Evolutionary conservation across 2,888 invertebrate genomes (phyloP).

Genomic region (Brenthis ino): DNA sequence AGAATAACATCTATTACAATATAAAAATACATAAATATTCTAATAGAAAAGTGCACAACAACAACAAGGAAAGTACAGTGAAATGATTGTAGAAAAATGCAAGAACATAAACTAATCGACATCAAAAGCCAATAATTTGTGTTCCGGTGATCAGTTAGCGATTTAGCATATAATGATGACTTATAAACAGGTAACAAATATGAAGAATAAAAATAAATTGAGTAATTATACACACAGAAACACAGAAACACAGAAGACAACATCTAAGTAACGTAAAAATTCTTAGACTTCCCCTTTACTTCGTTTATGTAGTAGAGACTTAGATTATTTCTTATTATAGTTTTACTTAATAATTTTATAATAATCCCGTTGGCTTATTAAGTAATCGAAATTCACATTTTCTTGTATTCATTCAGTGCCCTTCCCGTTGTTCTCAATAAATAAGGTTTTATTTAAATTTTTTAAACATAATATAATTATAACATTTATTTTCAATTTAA

Average conservation of each 20-base stretch:
- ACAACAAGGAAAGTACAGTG: constrained; percentile 24
- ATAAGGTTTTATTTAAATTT: no score
- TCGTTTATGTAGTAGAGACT: neutral
- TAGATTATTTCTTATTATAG: no score
- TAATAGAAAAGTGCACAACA: constrained; percentile 31
- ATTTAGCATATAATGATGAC: constrained; percentile 8
- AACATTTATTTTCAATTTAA: no score
- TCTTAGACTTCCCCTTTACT: constrained; percentile 14
- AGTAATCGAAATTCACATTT: no score
- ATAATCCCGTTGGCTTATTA: no score
- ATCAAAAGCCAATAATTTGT: constrained; percentile 26
- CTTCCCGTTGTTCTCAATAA: no score
- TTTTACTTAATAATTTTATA: no score
- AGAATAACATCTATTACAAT: neutral
- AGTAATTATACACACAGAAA: constrained; percentile 6
- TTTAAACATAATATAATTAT: no score
- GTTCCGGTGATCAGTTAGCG: constrained; percentile 12
- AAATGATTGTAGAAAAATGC: constrained; percentile 34
- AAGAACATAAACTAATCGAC: constrained; percentile 16
- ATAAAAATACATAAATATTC: constrained; percentile 8
- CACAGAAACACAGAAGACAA: constrained; percentile 12
- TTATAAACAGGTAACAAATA: neutral
- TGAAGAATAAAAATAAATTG: neutral
- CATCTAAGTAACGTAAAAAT: neutral
- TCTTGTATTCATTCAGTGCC: no score